Conservation (phyloP, 2,113 vertebrate species). For the Periophthalmus modestus region DNA sequence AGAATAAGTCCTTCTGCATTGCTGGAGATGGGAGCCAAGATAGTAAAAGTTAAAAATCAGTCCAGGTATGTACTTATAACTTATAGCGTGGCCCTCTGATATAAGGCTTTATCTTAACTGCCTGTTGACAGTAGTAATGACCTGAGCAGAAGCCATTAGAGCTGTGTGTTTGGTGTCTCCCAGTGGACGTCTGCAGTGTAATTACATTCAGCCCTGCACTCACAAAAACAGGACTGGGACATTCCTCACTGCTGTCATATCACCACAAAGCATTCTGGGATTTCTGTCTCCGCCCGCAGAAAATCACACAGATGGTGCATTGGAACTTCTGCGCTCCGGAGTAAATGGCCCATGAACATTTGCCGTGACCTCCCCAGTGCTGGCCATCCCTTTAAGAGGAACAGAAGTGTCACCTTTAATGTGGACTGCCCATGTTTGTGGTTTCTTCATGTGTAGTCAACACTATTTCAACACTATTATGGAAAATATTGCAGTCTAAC, state of each 20-base stretch:
- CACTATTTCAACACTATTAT: neutral
- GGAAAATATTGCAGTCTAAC: no score
- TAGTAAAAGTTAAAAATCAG: neutral
- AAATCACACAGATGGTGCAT: slow-evolving; percentile 63
- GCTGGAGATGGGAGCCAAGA: neutral
- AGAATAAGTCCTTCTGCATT: neutral
- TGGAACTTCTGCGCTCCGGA: slow-evolving; percentile 61
- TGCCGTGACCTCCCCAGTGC: slow-evolving; percentile 45
- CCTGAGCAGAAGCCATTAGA: slow-evolving; percentile 47
- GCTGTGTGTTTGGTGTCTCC: slow-evolving; percentile 50
- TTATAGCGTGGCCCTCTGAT: slow-evolving; percentile 12
- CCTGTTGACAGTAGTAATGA: slow-evolving; percentile 42
- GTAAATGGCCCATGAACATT: slow-evolving; percentile 67
- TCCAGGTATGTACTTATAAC: neutral
- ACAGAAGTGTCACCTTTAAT: slow-evolving; percentile 35
- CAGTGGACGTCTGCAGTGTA: slow-evolving; percentile 51
- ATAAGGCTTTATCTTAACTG: slow-evolving; percentile 12
- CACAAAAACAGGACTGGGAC: slow-evolving; percentile 45
- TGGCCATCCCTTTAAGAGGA: slow-evolving; percentile 41
- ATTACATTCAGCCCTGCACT: slow-evolving; percentile 57
- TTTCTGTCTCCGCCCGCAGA: slow-evolving; percentile 47
- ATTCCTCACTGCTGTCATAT: slow-evolving; percentile 56
- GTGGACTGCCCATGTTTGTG: slow-evolving; percentile 3
- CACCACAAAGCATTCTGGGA: slow-evolving; percentile 49
- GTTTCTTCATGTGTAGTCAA: neutral